Conservation (phyloP, 2,888 invertebrate species). For the Acheta domesticus region DNA sequence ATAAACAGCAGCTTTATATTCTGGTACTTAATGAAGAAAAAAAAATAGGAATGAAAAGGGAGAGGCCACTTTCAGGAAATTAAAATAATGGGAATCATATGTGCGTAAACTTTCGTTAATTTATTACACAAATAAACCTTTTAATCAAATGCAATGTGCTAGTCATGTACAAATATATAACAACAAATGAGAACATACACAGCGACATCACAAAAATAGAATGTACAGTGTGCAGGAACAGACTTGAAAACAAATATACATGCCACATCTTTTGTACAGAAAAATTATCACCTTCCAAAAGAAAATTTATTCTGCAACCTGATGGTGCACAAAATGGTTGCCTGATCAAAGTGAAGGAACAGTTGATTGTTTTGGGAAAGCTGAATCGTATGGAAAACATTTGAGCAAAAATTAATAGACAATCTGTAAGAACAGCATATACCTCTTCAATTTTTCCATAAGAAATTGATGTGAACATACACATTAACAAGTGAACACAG, state of each 20-base stretch:
- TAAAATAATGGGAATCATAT: background rate
- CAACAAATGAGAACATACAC: background rate
- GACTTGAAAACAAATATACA: background rate
- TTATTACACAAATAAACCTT: constrained; percentile 36
- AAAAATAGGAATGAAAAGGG: too few relatives aligned
- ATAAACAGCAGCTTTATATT: background rate
- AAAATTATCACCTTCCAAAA: background rate
- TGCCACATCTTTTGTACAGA: background rate
- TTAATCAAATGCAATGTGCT: constrained; percentile 30
- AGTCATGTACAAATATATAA: constrained; percentile 26
- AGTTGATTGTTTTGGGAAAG: background rate
- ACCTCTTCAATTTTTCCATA: background rate
- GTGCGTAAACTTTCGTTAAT: constrained; percentile 22
- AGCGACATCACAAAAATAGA: constrained; percentile 20
- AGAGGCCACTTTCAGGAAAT: background rate
- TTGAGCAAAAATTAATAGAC: background rate
- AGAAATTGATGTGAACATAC: constrained; percentile 9
- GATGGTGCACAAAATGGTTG: background rate
- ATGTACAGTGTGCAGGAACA: constrained; percentile 25
- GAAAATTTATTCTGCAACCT: background rate
- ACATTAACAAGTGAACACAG: constrained; percentile 12
- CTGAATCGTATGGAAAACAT: background rate
- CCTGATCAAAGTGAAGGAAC: background rate
- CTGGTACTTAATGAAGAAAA: too few relatives aligned
- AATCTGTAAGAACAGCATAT: background rate